phyloP scores from a whole-genome alignment of 2,797 vertebrate species.

The Emydoidea blandingii region DNA sequence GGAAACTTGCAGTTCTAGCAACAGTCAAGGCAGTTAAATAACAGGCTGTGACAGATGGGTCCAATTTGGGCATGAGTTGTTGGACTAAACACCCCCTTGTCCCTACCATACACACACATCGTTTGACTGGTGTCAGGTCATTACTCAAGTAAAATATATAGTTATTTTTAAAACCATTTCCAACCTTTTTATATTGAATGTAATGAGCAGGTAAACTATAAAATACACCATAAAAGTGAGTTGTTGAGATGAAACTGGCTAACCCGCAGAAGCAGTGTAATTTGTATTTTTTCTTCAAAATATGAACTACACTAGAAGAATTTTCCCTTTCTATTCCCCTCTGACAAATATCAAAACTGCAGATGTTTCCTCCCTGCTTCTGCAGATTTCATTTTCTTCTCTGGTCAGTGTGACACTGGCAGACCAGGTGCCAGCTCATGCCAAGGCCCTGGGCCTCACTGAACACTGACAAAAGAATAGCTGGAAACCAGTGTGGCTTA shows the following conservation, averaged over 20 bases:
- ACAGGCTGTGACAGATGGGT: not conserved
- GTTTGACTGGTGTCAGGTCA: not conserved
- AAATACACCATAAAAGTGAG: not conserved
- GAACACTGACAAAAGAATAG: not conserved
- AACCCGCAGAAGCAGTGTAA: not conserved
- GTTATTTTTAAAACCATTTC: not conserved
- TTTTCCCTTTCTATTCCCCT: not conserved
- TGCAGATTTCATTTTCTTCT: not conserved
- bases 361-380: not conserved
- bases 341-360: not conserved
- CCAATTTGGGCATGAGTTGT: not conserved
- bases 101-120: not conserved
- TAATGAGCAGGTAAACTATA: not conserved
- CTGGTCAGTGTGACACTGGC: not conserved
- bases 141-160: not conserved
- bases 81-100: not conserved
- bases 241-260: not conserved
- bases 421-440: not conserved
- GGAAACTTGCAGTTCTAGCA: not conserved
- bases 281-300: slow-evolving; percentile 16
- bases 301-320: not conserved
- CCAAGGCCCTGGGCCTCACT: not conserved
- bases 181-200: not conserved
- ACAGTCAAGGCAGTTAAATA: not conserved
- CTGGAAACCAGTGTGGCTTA: not conserved